Conservation (phyloP, 1,140 invertebrate genomes). For the Drosophila mayri region DNA sequence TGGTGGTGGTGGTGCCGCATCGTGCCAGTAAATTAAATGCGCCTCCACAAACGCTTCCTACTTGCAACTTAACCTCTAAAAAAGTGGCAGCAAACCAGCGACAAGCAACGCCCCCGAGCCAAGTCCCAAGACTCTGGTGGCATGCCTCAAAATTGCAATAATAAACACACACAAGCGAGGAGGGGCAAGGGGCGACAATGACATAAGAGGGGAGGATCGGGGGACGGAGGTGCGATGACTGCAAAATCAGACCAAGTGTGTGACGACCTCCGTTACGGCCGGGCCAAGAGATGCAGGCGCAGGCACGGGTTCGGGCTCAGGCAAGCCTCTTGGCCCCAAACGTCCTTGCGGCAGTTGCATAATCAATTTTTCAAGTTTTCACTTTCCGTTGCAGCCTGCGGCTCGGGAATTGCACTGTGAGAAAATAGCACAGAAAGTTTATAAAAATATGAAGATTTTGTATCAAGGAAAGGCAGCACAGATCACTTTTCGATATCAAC, state of each 20-base stretch:
- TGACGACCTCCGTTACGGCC: slow-evolving; percentile 67
- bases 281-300: slow-evolving; percentile 23
- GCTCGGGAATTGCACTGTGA: slow-evolving; percentile 17
- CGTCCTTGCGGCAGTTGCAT: slow-evolving; percentile 81
- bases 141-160: slow-evolving; percentile 71
- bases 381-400: slow-evolving; percentile 61
- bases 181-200: slow-evolving; percentile 3
- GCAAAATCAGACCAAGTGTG: slow-evolving; percentile 78
- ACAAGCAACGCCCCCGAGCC: slow-evolving; percentile 68
- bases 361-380: slow-evolving; percentile 80
- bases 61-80: slow-evolving; percentile 79
- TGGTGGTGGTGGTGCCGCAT: slow-evolving; percentile 57
- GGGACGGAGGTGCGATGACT: slow-evolving; percentile 26
- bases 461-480: not conserved
- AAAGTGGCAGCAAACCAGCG: slow-evolving; percentile 42
- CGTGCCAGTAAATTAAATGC: slow-evolving; percentile 72
- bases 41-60: slow-evolving; percentile 76
- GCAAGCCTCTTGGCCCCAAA: slow-evolving; percentile 71
- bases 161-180: slow-evolving; percentile 18
- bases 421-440: not conserved
- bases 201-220: slow-evolving; percentile 8
- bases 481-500: not conserved
- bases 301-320: slow-evolving; percentile 7
- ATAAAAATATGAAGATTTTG: not conserved
- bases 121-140: slow-evolving; percentile 52